Percentiles rank a stretch among this genome's conserved stretches.
Conservation (phyloP, 1,140 invertebrate species). For the Drosophila oshimai region DNA sequence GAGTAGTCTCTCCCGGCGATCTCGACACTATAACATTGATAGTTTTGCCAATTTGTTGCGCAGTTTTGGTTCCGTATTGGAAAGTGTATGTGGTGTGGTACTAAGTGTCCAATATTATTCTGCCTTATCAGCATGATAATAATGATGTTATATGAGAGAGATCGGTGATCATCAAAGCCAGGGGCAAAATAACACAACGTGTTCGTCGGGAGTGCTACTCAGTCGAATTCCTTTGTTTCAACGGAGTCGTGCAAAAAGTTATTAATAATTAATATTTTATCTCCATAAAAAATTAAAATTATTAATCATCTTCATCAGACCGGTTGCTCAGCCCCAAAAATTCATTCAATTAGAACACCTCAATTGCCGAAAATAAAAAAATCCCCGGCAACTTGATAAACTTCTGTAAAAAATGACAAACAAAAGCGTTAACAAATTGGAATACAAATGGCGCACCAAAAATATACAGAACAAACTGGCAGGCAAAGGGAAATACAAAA, state of each 20-base stretch:
- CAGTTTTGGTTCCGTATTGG: slow-evolving; percentile 64
- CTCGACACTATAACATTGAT: slow-evolving; percentile 47
- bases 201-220: slow-evolving; percentile 7
- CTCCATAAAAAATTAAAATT: neutral
- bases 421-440: slow-evolving; percentile 40
- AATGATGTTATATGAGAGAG: neutral
- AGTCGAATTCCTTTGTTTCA: slow-evolving; percentile 25
- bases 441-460: slow-evolving; percentile 66
- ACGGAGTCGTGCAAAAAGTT: slow-evolving; percentile 11
- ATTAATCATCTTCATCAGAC: slow-evolving; percentile 11
- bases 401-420: slow-evolving; percentile 23
- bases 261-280: slow-evolving; percentile 30
- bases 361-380: slow-evolving; percentile 28
- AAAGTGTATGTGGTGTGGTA: slow-evolving; percentile 17
- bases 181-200: neutral
- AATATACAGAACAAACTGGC: slow-evolving; percentile 19
- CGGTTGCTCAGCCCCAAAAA: slow-evolving; percentile 22
- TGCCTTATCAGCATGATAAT: slow-evolving; percentile 15
- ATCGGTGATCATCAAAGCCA: slow-evolving; percentile 5
- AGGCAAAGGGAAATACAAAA: neutral
- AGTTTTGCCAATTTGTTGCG: slow-evolving; percentile 68
- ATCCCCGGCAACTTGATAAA: slow-evolving; percentile 15
- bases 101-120: neutral
- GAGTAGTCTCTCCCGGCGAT: slow-evolving; percentile 1
- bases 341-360: slow-evolving; percentile 37